A percentile compares a stretch with the other conserved stretches of the same genome.
These are phyloP conservation scores for Synanthedon myopaeformis DNA, from an alignment of 2,888 invertebrate genomes.

Conservation along the genomic window DNA sequence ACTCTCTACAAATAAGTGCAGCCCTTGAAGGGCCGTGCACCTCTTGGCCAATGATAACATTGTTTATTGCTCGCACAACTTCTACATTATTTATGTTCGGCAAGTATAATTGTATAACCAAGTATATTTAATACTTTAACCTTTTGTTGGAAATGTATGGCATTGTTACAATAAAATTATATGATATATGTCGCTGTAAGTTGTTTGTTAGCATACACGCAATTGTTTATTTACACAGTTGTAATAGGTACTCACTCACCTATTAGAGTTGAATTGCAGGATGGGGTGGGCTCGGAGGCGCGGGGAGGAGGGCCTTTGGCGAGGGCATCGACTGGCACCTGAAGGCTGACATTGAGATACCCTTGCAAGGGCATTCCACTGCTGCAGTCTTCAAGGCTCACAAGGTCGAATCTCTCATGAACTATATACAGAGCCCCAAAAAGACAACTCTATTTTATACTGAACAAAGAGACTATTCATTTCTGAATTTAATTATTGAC, in stretches of 20 bases:
- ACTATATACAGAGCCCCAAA: neutral
- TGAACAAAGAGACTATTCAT: too few relatives aligned
- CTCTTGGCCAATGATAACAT: neutral
- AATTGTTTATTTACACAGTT: conserved; percentile 42
- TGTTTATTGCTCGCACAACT: neutral
- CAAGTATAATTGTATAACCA: too few relatives aligned
- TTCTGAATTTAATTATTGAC: too few relatives aligned
- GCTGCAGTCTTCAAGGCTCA: conserved; percentile 49
- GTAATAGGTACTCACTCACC: conserved; percentile 14
- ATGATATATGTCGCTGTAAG: neutral
- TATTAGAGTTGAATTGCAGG: conserved; percentile 9
- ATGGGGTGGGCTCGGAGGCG: conserved; percentile 21
- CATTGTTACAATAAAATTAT: neutral
- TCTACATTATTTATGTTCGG: neutral
- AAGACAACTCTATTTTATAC: neutral
- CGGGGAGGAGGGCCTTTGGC: conserved; percentile 40
- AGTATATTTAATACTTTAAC: neutral
- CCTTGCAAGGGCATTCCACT: conserved; percentile 63
- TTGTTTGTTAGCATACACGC: neutral
- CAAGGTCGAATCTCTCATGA: neutral
- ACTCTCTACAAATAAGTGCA: neutral
- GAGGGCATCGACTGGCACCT: conserved; percentile 60
- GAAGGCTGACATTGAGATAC: conserved; percentile 60
- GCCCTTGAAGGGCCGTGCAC: neutral
- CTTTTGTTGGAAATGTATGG: neutral